A percentile compares a stretch with the other conserved stretches of the same genome.
Conservation (phyloP, 2,113 vertebrate genomes). For the Rutilus rutilus region DNA sequence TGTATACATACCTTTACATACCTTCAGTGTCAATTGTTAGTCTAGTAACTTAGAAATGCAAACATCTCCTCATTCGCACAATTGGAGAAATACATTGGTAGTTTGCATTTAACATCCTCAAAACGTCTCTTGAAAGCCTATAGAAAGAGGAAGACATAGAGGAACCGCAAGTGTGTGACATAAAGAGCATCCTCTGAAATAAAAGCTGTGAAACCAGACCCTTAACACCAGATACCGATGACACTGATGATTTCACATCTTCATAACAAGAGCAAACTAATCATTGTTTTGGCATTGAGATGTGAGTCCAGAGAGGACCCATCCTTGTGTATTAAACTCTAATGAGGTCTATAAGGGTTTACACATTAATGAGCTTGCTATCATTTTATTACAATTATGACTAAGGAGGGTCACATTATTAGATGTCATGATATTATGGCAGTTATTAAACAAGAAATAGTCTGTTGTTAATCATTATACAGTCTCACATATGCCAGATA, state of each 20-base stretch:
- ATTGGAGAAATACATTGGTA: neutral
- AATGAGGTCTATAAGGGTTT: slow-evolving; percentile 27
- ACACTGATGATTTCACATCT: neutral
- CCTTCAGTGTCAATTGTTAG: neutral
- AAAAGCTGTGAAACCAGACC: slow-evolving; percentile 5
- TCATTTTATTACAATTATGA: neutral
- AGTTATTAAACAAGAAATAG: neutral
- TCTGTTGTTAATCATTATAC: neutral
- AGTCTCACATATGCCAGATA: neutral
- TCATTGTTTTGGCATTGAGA: slow-evolving; percentile 8
- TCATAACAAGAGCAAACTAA: neutral
- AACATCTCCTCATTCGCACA: neutral
- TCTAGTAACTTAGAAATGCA: neutral
- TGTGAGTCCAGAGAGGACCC: neutral
- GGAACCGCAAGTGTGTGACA: no score
- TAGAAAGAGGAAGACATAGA: no score
- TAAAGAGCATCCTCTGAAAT: neutral
- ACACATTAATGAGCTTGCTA: neutral
- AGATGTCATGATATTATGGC: neutral
- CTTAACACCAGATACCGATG: neutral
- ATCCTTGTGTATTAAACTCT: neutral
- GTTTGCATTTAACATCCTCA: neutral
- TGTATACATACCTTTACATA: no score
- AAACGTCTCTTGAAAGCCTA: no score
- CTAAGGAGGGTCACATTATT: neutral